phyloP scores from a whole-genome alignment of 2,113 vertebrate genomes.

The Amphiprion percula region DNA sequence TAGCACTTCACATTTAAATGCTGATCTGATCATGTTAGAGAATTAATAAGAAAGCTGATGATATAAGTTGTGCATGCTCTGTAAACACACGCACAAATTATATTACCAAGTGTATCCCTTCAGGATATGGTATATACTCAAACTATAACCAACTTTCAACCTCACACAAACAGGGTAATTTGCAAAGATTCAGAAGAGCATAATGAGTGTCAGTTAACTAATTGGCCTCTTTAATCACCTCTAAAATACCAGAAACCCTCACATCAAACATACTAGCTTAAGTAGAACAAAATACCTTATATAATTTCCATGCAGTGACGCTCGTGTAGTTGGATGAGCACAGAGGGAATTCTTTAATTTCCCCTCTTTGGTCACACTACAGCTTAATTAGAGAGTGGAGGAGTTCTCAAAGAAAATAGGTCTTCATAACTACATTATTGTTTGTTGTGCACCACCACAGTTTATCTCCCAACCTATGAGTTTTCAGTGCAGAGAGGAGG shows the following conservation, averaged over 20 bases:
- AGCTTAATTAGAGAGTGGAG: constrained; percentile 73
- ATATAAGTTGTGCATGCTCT: not conserved
- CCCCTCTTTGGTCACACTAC: constrained; percentile 74
- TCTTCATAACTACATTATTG: constrained; percentile 30
- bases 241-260: constrained; percentile 39
- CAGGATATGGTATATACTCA: constrained; percentile 1
- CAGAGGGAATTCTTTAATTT: constrained; percentile 70
- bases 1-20: not conserved
- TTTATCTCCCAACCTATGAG: constrained; percentile 18
- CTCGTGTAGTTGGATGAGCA: constrained; percentile 69
- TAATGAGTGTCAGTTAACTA: constrained; percentile 37
- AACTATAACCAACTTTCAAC: not conserved
- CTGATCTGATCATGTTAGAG: constrained; percentile 23
- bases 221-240: constrained; percentile 55
- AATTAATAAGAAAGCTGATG: constrained; percentile 13
- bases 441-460: constrained; percentile 3
- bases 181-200: constrained; percentile 13
- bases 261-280: constrained; percentile 43
- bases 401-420: constrained; percentile 29
- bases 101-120: not conserved
- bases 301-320: constrained; percentile 68
- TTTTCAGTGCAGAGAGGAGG: constrained; percentile 26
- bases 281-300: constrained; percentile 53
- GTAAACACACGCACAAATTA: constrained; percentile 12
- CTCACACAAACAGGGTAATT: constrained; percentile 16